Evolutionary conservation across 2,888 invertebrate genomes (phyloP).

Genomic region (Aquatica leii): DNA sequence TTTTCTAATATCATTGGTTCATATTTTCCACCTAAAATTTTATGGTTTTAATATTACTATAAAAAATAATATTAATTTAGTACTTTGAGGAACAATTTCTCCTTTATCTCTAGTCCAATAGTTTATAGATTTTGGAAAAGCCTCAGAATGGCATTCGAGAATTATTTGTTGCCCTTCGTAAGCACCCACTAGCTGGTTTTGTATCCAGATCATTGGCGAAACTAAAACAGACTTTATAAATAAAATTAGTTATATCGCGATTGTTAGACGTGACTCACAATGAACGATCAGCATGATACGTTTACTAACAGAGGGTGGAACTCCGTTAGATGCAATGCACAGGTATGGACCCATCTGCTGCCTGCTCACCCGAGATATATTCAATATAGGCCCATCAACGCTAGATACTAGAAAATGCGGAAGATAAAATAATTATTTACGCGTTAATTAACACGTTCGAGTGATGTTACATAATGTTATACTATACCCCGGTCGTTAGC

Average conservation of each 20-base stretch:
- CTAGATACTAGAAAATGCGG: constrained; percentile 63
- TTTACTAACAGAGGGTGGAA: constrained; percentile 87
- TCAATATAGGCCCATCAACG: constrained; percentile 72
- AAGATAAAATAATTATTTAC: constrained; percentile 29
- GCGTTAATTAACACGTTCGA: constrained; percentile 32
- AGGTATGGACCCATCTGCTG: constrained; percentile 82
- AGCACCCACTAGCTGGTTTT: constrained; percentile 75
- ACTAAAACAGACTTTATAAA: constrained; percentile 61
- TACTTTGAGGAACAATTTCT: constrained; percentile 70
- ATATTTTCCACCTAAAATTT: constrained; percentile 64
- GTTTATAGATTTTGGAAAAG: constrained; percentile 76
- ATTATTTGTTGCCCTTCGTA: constrained; percentile 72
- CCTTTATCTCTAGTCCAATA: constrained; percentile 77
- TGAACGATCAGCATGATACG: constrained; percentile 87
- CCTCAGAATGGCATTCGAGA: constrained; percentile 77
- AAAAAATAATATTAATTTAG: background rate
- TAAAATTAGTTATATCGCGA: constrained; percentile 36
- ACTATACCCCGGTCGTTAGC: constrained; percentile 30
- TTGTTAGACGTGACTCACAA: constrained; percentile 64
- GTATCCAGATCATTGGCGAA: constrained; percentile 77
- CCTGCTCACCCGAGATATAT: constrained; percentile 73
- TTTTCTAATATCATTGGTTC: constrained; percentile 77
- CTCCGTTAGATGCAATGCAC: constrained; percentile 82
- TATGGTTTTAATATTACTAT: background rate
- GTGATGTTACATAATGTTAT: constrained; percentile 31